Base-by-base conservation (phyloP, 2,113 vertebrate species). In the Xiphorhynchus elegans region DNA sequence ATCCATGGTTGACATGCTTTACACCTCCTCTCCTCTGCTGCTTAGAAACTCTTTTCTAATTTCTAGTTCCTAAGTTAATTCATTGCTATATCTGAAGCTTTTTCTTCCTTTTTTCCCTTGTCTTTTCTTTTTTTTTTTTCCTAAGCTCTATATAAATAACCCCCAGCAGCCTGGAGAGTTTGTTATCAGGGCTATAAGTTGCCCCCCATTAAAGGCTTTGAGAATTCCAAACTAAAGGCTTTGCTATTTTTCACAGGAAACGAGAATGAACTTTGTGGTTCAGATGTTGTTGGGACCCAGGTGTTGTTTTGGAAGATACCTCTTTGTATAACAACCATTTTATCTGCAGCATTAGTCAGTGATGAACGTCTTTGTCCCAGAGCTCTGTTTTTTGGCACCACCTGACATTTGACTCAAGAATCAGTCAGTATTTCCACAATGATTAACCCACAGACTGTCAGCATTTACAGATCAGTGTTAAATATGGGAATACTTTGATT, bases 331-430 rank as follows among this genome's bases (percentile, higher is more conserved):
- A 69, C 62, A 88, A 76, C 26, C 35, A 0, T 85, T 96, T 96
- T 93, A 90, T 96, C 90, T 91, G 55, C 47, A 85, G 72, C 67
- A 80, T 97, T 96, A 96, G 67, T 96, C 91, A 95, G 90, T 91
- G 87, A 59, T 91, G 35, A 93, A 59, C 77, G 62, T 93, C 89
- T 60, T 75, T 58, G 42, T 91, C 59, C 82, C 7, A 13, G 35
- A 84, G 39, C 81, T 91, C 84, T 85, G 84, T 0, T 88, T 95
- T 96, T 93, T 96, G 93, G 87, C 95, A 96, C 47, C 63, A 93
- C 79, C 84, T 94, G 87, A 83, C 73, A 86, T 64, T 94, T 94
- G 84, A 96, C 90, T 96, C 94, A 94, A 80, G 82, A 77, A 86
- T n/a, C 59, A 67, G 81, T 94, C 95, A 90, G 92, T 84, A 90